Conservation (phyloP, 2,888 invertebrate genomes). For the Pseudococcus jackbeardsleyi region DNA sequence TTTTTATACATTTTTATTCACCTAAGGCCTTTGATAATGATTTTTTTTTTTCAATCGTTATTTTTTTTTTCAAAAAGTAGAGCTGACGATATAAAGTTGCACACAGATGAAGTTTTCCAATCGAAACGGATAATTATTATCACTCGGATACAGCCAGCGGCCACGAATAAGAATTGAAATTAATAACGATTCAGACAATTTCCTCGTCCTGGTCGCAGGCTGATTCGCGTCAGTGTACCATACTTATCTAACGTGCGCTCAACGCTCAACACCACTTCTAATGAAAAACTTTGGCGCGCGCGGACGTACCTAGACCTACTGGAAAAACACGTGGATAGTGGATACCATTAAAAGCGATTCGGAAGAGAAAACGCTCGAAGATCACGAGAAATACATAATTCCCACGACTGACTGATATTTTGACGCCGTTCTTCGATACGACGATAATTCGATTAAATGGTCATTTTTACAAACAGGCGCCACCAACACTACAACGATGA, state of each 20-base stretch:
- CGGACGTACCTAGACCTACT: background rate
- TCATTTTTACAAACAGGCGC: conserved; percentile 62
- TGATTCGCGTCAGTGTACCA: too few species aligned
- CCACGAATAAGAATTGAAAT: background rate
- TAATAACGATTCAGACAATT: background rate
- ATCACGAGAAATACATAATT: conserved; percentile 22
- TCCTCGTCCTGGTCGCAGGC: background rate
- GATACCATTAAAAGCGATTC: background rate
- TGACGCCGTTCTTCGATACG: conserved; percentile 14
- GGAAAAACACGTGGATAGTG: conserved; percentile 29
- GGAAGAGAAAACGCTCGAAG: background rate
- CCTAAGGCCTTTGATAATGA: background rate
- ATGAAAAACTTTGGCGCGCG: conserved; percentile 19
- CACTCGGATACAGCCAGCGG: background rate
- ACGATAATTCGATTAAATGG: conserved; percentile 62
- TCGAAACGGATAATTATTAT: background rate
- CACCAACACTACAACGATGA: conserved; percentile 50
- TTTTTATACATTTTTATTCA: background rate
- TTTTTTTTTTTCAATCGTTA: conserved; percentile 26
- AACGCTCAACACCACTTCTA: background rate
- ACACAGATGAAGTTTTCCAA: conserved; percentile 3
- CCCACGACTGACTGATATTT: conserved; percentile 30
- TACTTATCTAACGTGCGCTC: background rate
- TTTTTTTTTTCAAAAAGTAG: background rate
- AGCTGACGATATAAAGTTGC: background rate